Percentiles rank a stretch among this genome's conserved stretches.
Evolutionary conservation across 92 coral and sea anemone genomes (phyloP).

Genomic region (Hydrozoanthus gracilis): DNA sequence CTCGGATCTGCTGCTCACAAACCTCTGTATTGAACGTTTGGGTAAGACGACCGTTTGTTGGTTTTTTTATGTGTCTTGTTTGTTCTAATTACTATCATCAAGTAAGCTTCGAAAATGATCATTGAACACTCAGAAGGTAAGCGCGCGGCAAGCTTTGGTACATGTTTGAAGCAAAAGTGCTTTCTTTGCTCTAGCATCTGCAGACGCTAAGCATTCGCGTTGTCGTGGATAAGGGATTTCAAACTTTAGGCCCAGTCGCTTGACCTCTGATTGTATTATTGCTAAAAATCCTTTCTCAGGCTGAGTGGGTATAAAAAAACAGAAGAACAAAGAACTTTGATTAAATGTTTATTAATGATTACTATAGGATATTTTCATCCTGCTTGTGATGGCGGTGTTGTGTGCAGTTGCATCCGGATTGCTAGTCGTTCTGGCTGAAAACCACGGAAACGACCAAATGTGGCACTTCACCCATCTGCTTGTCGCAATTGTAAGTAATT

Average conservation of each 20-base stretch:
- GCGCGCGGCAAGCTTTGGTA: no score
- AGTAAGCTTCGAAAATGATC: background rate
- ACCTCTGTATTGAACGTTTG: conserved; percentile 2
- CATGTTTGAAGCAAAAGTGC: no score
- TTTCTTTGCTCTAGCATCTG: no score
- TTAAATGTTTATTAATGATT: no score
- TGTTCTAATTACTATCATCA: background rate
- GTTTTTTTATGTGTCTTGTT: background rate
- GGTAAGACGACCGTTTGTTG: conserved; percentile 25
- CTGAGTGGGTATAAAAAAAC: background rate
- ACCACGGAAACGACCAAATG: background rate
- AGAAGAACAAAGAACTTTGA: background rate
- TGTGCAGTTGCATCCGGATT: conserved; percentile 1
- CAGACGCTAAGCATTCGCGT: no score
- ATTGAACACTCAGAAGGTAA: background rate
- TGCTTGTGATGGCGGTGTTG: conserved; percentile 34
- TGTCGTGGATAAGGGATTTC: no score
- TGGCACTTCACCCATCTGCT: conserved; percentile 33
- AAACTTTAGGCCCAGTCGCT: no score
- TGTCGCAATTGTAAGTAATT: conserved; percentile 25
- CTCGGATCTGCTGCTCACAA: conserved; percentile 2
- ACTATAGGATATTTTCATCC: background rate
- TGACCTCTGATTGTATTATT: no score
- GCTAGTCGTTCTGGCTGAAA: background rate
- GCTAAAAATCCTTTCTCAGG: background rate